A percentile compares a stretch with the other conserved stretches of the same genome.
phyloP scores from a whole-genome alignment of 30 jellyfish, hydroid and myxozoan genomes.

The Phacellophora camtschatica region DNA sequence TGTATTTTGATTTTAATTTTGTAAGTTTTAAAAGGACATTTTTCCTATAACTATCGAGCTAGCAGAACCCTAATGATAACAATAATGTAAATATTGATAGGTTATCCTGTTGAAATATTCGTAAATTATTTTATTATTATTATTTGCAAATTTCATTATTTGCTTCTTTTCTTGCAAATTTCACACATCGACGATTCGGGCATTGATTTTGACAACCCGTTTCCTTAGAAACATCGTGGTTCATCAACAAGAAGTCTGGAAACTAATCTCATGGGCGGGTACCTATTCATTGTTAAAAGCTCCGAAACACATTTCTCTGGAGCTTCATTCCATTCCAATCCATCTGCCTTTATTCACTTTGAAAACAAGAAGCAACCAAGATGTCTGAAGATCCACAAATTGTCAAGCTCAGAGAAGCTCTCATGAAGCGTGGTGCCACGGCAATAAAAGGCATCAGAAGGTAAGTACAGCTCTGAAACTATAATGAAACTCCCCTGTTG shows the following conservation, averaged over 20 bases:
- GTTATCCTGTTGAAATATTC: no score
- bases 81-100: no score
- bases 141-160: no score
- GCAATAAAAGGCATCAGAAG: constrained; percentile 79
- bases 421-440: constrained; percentile 83
- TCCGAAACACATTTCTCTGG: no score
- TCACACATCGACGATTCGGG: neutral
- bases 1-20: no score
- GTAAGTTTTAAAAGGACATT: no score
- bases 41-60: no score
- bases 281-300: constrained; percentile 4
- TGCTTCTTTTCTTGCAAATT: neutral
- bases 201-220: no score
- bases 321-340: neutral
- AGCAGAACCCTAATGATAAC: no score
- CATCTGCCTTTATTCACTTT: neutral
- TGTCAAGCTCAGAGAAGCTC: constrained; percentile 63
- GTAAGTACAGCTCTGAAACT: no score
- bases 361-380: neutral
- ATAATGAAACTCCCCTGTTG: no score
- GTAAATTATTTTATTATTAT: no score
- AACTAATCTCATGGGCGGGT: constrained; percentile 54
- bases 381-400: constrained; percentile 30
- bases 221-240: neutral
- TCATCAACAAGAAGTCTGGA: constrained; percentile 10